phyloP scores from a whole-genome alignment of 2,113 vertebrate genomes.

The Rhabdornis inornatus region DNA sequence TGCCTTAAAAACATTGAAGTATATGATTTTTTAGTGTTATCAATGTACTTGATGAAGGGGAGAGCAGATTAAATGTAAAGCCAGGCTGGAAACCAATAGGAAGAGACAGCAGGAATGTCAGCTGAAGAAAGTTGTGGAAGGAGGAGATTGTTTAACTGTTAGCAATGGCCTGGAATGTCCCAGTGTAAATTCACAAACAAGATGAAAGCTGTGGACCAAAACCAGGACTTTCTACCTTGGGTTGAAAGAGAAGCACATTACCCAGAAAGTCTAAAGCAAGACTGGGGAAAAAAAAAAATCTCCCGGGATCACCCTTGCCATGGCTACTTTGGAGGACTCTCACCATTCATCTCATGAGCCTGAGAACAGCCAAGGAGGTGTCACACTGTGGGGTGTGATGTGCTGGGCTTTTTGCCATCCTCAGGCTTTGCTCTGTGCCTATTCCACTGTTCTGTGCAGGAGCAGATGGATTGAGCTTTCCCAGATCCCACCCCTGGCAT shows the following conservation, averaged over 20 bases:
- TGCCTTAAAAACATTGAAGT: background rate
- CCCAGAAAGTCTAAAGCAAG: background rate
- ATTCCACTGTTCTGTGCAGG: background rate
- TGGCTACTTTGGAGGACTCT: background rate
- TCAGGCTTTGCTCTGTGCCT: background rate
- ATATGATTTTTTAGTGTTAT: background rate
- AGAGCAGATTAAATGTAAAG: background rate
- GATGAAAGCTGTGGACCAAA: background rate
- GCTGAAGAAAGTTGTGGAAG: fast-evolving
- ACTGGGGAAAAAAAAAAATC: background rate
- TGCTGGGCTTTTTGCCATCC: background rate
- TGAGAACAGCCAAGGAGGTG: background rate
- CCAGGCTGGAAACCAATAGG: background rate
- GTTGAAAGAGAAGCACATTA: background rate
- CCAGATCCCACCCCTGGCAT: background rate
- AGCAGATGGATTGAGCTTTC: background rate
- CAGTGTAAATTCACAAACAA: background rate
- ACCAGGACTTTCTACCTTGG: background rate
- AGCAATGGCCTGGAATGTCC: background rate
- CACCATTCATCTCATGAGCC: background rate
- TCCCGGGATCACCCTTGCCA: background rate
- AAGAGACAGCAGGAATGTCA: background rate
- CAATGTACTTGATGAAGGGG: background rate
- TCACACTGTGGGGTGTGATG: background rate
- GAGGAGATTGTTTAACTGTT: background rate